A percentile compares a stretch with the other conserved stretches of the same genome.
phyloP scores from a whole-genome alignment of 1,140 invertebrate species.

The Polypedilum pembai region DNA sequence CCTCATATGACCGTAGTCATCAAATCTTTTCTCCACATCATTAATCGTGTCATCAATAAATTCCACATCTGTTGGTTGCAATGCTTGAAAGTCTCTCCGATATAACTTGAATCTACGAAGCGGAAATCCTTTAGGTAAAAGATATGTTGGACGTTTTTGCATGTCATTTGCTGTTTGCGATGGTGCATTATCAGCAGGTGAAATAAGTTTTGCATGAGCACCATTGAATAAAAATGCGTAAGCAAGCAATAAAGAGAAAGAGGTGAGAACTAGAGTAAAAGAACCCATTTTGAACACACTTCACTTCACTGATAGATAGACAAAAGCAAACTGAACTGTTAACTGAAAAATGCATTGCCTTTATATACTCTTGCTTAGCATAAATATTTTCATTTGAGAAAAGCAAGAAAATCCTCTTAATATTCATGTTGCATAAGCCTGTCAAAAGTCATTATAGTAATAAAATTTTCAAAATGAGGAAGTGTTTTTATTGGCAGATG shows the following conservation, averaged over 20 bases:
- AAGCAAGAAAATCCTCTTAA: neutral
- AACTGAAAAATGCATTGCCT: neutral
- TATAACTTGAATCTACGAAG: neutral
- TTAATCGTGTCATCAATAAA: slow-evolving; percentile 8
- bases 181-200: neutral
- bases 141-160: neutral
- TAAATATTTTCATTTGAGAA: neutral
- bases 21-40: neutral
- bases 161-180: neutral
- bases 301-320: neutral
- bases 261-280: neutral
- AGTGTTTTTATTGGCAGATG: neutral
- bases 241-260: neutral
- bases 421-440: neutral
- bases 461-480: neutral
- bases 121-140: neutral
- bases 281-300: neutral
- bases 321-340: neutral
- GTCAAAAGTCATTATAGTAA: neutral
- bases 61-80: neutral
- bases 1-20: slow-evolving; percentile 11
- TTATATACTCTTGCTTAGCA: neutral
- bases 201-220: neutral
- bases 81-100: neutral
- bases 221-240: slow-evolving; percentile 2